Conservation (phyloP, 2,888 invertebrate genomes). For the Eumerus sabulonum region DNA sequence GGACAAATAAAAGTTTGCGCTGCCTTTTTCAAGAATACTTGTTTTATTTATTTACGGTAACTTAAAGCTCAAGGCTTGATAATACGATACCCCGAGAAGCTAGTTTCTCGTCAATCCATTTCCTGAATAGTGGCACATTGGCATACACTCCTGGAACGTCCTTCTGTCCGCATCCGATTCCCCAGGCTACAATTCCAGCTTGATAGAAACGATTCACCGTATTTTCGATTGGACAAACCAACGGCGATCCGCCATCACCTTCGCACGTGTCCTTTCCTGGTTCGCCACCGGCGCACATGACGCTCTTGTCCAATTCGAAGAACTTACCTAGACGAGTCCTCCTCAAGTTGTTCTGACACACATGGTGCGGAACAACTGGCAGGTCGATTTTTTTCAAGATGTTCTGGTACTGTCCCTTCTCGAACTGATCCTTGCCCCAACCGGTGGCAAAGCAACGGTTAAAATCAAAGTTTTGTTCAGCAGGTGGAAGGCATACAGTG, state of each 20-base stretch:
- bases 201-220: conserved; percentile 70
- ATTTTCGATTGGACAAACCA: conserved; percentile 82
- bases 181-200: conserved; percentile 82
- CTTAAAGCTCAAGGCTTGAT: background rate
- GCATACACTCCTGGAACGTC: conserved; percentile 86
- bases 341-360: conserved; percentile 80
- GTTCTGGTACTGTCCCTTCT: conserved; percentile 80
- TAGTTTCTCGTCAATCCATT: conserved; percentile 82
- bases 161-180: conserved; percentile 85
- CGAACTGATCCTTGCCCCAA: conserved; percentile 73
- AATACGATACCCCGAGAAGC: too few species aligned
- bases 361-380: conserved; percentile 82
- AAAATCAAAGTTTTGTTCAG: conserved; percentile 77
- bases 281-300: conserved; percentile 89
- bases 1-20: conserved; percentile 79
- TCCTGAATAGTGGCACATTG: conserved; percentile 82
- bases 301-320: conserved; percentile 83
- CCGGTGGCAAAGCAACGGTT: conserved; percentile 72
- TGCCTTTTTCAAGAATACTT: background rate
- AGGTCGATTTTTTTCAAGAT: conserved; percentile 85
- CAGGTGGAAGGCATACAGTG: conserved; percentile 83
- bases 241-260: conserved; percentile 87
- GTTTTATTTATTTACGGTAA: background rate
- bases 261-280: conserved; percentile 79
- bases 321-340: conserved; percentile 82